These are phyloP conservation scores for Euura saliciscinereae DNA, from an alignment of 1,140 invertebrate genomes.

Conservation along the genomic window DNA sequence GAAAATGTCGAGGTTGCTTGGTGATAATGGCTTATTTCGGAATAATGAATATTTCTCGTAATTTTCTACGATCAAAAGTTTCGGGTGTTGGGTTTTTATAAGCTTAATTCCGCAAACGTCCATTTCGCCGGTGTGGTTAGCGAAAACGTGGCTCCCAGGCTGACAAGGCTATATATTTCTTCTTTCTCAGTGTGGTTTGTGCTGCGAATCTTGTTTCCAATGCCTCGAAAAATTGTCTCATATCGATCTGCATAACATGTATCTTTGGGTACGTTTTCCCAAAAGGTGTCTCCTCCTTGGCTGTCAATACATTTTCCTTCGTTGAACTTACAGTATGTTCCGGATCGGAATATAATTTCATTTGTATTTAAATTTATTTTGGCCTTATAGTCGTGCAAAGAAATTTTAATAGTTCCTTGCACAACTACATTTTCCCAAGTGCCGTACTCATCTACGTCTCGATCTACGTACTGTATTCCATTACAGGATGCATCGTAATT, in stretches of 20 bases:
- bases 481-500: not conserved
- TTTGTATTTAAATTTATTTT: slow-evolving; percentile 18
- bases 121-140: too few relatives aligned
- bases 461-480: not conserved
- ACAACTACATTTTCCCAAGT: not conserved
- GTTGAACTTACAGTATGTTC: slow-evolving; percentile 4
- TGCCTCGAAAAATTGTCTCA: slow-evolving; percentile 19
- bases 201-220: too few relatives aligned
- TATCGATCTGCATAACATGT: slow-evolving; percentile 19
- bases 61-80: too few relatives aligned
- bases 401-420: not conserved
- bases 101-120: too few relatives aligned
- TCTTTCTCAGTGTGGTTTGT: too few relatives aligned
- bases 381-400: slow-evolving; percentile 11
- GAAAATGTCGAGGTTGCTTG: slow-evolving; percentile 18
- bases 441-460: not conserved
- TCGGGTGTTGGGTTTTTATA: too few relatives aligned
- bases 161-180: too few relatives aligned
- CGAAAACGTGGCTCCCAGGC: too few relatives aligned
- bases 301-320: slow-evolving; percentile 15
- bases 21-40: too few relatives aligned
- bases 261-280: slow-evolving; percentile 20
- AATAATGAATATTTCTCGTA: too few relatives aligned
- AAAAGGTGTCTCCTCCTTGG: slow-evolving; percentile 24
- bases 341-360: slow-evolving; percentile 19